phyloP scores from a whole-genome alignment of 2,797 vertebrate genomes.

The Bovichtus variegatus region DNA sequence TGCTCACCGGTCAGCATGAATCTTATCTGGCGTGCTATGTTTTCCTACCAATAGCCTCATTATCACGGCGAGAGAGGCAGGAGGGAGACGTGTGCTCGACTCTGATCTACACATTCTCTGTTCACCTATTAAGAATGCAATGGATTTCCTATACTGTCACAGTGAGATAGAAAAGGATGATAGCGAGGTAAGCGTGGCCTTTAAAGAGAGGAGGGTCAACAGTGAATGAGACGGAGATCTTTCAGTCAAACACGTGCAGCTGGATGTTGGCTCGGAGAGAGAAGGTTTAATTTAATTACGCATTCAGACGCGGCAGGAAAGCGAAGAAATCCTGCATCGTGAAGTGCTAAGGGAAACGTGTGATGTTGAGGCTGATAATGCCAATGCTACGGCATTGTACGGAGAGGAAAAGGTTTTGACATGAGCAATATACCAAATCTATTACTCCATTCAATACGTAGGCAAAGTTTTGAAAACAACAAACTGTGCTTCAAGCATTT shows the following conservation, averaged over 20 bases:
- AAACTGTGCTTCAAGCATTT: not conserved
- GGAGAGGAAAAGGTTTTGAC: constrained; percentile 14
- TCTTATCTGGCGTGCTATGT: constrained; percentile 66
- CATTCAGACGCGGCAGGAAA: constrained; percentile 24
- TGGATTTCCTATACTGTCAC: constrained; percentile 74
- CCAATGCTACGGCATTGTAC: not conserved
- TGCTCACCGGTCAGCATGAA: constrained; percentile 67
- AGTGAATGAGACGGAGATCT: constrained; percentile 32
- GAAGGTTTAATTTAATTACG: constrained; percentile 32
- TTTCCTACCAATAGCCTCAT: constrained; percentile 63
- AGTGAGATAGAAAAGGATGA: constrained; percentile 48
- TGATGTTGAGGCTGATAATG: constrained; percentile 16
- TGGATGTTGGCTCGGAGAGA: constrained; percentile 23
- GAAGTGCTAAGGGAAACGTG: constrained; percentile 8
- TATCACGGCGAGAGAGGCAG: constrained; percentile 55
- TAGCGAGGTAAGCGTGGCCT: constrained; percentile 38
- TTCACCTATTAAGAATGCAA: constrained; percentile 68
- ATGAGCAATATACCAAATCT: constrained; percentile 6
- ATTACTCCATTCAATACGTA: not conserved
- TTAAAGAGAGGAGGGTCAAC: constrained; percentile 51
- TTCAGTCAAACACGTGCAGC: constrained; percentile 33
- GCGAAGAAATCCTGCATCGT: constrained; percentile 6
- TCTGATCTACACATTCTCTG: constrained; percentile 73
- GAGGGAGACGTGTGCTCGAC: constrained; percentile 59
- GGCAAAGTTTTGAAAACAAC: constrained; percentile 9